Evolutionary conservation across 2,797 vertebrate genomes (phyloP), one percentile per base, ranked within the genome.

Genomic region (Mareca strepera): DNA sequence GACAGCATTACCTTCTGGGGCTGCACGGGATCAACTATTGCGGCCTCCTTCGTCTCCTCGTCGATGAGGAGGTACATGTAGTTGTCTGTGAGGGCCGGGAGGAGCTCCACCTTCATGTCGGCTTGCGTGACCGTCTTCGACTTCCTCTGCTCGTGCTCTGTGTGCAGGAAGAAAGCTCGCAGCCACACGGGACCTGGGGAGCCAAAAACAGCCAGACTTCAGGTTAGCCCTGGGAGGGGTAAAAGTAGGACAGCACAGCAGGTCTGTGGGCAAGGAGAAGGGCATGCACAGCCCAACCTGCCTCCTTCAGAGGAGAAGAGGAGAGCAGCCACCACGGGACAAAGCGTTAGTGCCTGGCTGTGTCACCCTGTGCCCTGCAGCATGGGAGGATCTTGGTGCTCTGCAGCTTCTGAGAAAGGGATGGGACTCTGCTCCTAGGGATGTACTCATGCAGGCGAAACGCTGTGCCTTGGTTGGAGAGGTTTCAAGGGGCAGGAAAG

Each of bases 41-140:
- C 99, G 4, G 99, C 99, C 94, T 99, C 99, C 88, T 90, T 98
- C 26, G 98, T 98, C 63, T 99, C 98, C 74, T 97, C 98, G 4
- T 99, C 99, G 1, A 99, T 98, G 83, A 99, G 97, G 29, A 99
- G 98, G 97, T 99, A 99, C 99, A 99, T 99, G 98, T 99, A 99
- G 97, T 99, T 99, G 97, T 99, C 99, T 3, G 98, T 98, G 82
- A 99, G 98, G 2, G 99, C 99, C 1, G 99, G 99, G 25, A 99
- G 96, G 7, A 99, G 94, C 95, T 99, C 99, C 21, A 99, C 92
- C 98, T 98, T 99, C 99, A 99, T 99, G 95, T 97, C 44, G 66
- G 89, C 92, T 95, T 99, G 98, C 10, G 96, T 76, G 88, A 99
- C 93, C 1, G 98, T 69, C 75, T 94, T 96, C 0, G 98, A 95